Base-by-base conservation (phyloP, 2,888 invertebrate genomes). In the Mesoligia furuncula region DNA sequence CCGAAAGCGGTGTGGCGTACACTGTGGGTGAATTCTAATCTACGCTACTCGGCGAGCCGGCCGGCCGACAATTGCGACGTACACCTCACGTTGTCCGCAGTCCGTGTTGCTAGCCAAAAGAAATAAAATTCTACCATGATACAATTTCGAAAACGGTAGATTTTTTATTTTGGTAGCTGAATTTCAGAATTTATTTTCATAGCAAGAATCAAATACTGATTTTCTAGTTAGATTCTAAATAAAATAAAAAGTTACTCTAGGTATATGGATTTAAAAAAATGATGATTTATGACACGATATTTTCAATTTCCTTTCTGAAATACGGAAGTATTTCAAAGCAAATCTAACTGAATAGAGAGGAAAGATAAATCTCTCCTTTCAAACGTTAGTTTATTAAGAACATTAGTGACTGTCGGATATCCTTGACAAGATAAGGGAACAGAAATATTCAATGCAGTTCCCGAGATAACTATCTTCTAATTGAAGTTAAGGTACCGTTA, bases 31-130 rank as follows among this genome's bases (percentile, higher is more conserved):
- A 57, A 20, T 45, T 45, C 54, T 80, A 73, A 78, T 83, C 80
- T 75, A 81, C 74, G 81, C 67, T 78, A 72, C 79, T 75, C 75
- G 78, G 71, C 78, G 79, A 84, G 76, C 78, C 75, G 80, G 80
- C 79, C 76, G 79, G 79, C 78, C 75, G 79, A 81, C 85, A 79
- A 82, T 73, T 80, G 85, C 76, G 85, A 85, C 88, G 85, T 81
- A 78, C 76, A 87, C 87, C 85, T 87, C 83, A 77, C 61, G 68
- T 81, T 86, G 70, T 80, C 85, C 84, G 88, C 88, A 89, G 76
- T 84, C 84, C 15, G 84, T 85, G 86, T 86, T 88, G 87, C 88
- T 69, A 88, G 78, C 59, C 36, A 17, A 59, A 31, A 81, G 73
- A 83, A 70, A 57, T 45, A 42, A 65, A 62, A 59, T 57, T 86